Percentiles rank a stretch among this genome's conserved stretches.
Evolutionary conservation across 2,113 vertebrate species (phyloP).

Genomic region (Clarias magur): DNA sequence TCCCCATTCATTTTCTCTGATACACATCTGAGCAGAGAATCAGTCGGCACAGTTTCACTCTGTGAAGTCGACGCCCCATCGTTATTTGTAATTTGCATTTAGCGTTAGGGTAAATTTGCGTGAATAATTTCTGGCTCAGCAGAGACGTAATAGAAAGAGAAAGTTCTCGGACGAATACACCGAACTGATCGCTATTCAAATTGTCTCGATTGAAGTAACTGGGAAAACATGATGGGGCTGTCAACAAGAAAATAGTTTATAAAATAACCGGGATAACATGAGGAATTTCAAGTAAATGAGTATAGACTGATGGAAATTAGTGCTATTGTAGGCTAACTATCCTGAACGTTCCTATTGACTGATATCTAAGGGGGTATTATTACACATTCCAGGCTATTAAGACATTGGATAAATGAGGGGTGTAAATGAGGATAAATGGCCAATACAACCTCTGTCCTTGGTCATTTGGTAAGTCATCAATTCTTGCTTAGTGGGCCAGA

Average conservation of each 20-base stretch:
- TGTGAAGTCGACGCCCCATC: background rate
- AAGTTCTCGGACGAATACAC: background rate
- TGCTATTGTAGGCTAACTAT: conserved; percentile 47
- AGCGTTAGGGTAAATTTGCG: background rate
- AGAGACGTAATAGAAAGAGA: background rate
- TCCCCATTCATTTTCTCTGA: conserved; percentile 32
- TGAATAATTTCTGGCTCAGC: background rate
- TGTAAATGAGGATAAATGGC: conserved; percentile 58
- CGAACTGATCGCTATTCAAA: conserved; percentile 6
- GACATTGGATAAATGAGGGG: conserved; percentile 51
- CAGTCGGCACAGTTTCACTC: conserved; percentile 2
- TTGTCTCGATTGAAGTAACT: background rate
- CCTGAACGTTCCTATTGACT: conserved; percentile 37
- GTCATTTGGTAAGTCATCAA: conserved; percentile 60
- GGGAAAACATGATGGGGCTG: background rate
- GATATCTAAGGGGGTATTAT: conserved; percentile 55
- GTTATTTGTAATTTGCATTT: conserved; percentile 15
- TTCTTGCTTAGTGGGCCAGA: conserved; percentile 51
- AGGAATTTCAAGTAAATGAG: background rate
- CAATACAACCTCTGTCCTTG: conserved; percentile 51
- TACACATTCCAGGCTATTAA: conserved; percentile 52
- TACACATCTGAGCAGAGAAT: conserved; percentile 9
- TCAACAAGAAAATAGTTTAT: background rate
- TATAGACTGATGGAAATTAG: conserved; percentile 32
- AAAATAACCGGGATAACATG: background rate